Evolutionary conservation across 1,140 invertebrate genomes (phyloP).

Genomic region (Drosophila athabasca): DNA sequence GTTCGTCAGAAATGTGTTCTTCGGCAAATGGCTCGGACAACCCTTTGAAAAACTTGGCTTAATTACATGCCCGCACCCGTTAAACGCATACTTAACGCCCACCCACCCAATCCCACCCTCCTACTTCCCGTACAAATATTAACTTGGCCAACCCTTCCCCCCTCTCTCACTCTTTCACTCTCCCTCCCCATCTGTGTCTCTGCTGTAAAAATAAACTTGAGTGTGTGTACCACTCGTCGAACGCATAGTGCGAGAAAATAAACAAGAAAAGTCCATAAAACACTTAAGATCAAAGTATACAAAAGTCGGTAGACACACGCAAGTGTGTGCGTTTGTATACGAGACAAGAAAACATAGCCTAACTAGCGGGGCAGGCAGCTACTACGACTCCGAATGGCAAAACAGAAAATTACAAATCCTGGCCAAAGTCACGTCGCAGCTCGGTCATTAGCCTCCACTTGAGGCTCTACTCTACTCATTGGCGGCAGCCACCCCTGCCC

Average conservation of each 20-base stretch:
- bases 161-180: background rate
- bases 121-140: constrained; percentile 7
- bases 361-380: constrained; percentile 32
- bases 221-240: background rate
- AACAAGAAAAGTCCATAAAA: constrained; percentile 82
- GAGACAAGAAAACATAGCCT: constrained; percentile 50
- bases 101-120: background rate
- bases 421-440: constrained; percentile 73
- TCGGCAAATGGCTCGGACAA: constrained; percentile 29
- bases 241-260: constrained; percentile 35
- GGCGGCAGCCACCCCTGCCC: background rate
- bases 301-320: background rate
- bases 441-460: constrained; percentile 71
- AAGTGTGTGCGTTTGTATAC: constrained; percentile 7
- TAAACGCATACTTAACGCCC: constrained; percentile 37
- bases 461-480: constrained; percentile 3
- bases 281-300: constrained; percentile 72
- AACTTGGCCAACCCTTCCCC: constrained; percentile 18
- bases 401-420: constrained; percentile 69
- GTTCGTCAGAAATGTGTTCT: constrained; percentile 17
- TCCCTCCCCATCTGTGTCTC: constrained; percentile 4
- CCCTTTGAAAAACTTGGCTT: constrained; percentile 73
- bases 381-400: constrained; percentile 28
- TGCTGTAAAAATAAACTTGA: constrained; percentile 66
- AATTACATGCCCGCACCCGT: constrained; percentile 73